Conservation (phyloP, 2,888 invertebrate species). For the Drosophila tripunctata region DNA sequence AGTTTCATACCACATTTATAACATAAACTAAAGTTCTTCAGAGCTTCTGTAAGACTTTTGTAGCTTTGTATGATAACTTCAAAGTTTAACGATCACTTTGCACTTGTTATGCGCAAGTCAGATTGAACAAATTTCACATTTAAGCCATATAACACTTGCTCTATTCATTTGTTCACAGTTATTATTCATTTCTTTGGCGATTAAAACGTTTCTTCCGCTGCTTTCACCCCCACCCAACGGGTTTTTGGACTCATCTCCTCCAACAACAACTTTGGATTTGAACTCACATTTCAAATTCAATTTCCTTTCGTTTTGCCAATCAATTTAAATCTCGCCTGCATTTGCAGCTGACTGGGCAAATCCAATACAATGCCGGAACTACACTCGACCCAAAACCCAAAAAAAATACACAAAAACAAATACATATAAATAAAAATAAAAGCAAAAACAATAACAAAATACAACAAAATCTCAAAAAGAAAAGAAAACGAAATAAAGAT, state of each 20-base stretch:
- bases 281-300: conserved; percentile 64
- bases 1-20: neutral
- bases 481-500: conserved; percentile 40
- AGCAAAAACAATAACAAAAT: neutral
- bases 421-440: too few relatives aligned
- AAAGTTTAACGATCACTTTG: neutral
- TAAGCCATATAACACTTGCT: neutral
- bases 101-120: neutral
- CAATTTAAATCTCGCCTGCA: conserved; percentile 67
- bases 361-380: conserved; percentile 68
- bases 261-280: neutral
- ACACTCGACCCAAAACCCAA: conserved; percentile 54
- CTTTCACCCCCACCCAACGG: neutral
- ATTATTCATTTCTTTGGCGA: neutral
- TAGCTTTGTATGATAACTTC: conserved; percentile 14
- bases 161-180: neutral
- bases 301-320: conserved; percentile 74
- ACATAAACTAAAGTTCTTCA: neutral
- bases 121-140: neutral
- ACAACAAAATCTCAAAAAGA: conserved; percentile 35
- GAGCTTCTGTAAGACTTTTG: neutral
- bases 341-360: conserved; percentile 51
- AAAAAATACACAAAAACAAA: neutral
- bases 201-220: neutral
- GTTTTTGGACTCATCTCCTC: neutral